A percentile compares a stretch with the other conserved stretches of the same genome.
Evolutionary conservation across 1,140 invertebrate genomes (phyloP).

Genomic region (Conus ventricosus): DNA sequence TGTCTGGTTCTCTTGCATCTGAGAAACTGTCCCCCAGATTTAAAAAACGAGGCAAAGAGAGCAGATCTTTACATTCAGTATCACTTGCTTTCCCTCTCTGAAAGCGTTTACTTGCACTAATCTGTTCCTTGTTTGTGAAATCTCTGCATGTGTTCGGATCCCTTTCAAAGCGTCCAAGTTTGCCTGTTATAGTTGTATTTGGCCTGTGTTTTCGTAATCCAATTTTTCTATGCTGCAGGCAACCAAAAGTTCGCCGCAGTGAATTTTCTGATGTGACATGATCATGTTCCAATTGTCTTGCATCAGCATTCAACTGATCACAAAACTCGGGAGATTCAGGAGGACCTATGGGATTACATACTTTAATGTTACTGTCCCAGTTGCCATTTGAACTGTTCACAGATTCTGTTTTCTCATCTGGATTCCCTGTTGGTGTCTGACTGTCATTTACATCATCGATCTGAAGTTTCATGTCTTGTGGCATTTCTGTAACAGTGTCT

Average conservation of each 20-base stretch:
- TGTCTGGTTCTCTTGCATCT: background rate
- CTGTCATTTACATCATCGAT: too few species aligned
- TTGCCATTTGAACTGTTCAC: too few species aligned
- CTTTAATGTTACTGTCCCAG: too few species aligned
- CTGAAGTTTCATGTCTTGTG: background rate
- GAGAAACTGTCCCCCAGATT: background rate
- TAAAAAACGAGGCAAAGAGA: too few species aligned
- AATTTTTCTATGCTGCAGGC: background rate
- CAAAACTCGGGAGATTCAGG: background rate
- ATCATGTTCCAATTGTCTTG: background rate
- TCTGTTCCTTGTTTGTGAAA: background rate
- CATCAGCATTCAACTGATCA: background rate
- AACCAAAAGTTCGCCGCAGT: background rate
- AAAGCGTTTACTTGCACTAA: background rate
- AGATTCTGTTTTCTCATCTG: too few species aligned
- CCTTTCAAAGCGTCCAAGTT: background rate
- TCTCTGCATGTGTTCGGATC: background rate
- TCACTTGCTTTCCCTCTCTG: background rate
- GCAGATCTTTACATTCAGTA: too few species aligned
- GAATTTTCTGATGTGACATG: background rate
- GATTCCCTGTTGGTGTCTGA: too few species aligned
- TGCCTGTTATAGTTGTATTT: background rate
- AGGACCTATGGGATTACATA: too few species aligned
- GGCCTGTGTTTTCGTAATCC: background rate
- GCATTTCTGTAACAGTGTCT: background rate